A percentile compares a stretch with the other conserved stretches of the same genome.
Evolutionary conservation across 2,797 vertebrate species (phyloP).

Genomic region (Hypotaenidia philippensis): DNA sequence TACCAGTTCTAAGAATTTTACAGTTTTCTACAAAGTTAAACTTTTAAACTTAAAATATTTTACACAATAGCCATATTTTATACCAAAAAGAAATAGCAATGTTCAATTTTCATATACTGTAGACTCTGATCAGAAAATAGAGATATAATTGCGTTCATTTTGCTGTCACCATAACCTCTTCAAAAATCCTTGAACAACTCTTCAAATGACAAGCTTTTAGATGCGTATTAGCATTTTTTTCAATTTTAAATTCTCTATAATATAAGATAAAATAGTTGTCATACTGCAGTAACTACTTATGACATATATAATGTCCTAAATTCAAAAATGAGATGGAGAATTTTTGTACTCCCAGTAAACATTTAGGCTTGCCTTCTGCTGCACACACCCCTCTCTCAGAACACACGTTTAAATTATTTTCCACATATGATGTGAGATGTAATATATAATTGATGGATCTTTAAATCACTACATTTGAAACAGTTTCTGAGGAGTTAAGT

Average conservation of each 20-base stretch:
- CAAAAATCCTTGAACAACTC: slow-evolving; percentile 84
- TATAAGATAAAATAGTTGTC: slow-evolving; percentile 84
- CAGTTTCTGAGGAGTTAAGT: slow-evolving; percentile 34
- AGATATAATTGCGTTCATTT: slow-evolving; percentile 88
- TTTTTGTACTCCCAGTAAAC: slow-evolving; percentile 78
- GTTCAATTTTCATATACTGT: slow-evolving; percentile 79
- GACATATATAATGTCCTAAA: slow-evolving; percentile 83
- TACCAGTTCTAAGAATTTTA: slow-evolving; percentile 27
- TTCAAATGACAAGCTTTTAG: slow-evolving; percentile 88
- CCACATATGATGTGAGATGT: slow-evolving; percentile 32
- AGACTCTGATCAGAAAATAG: slow-evolving; percentile 85
- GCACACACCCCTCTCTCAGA: slow-evolving; percentile 49
- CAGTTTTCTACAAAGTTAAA: slow-evolving; percentile 70
- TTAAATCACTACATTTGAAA: slow-evolving; percentile 61
- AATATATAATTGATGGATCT: slow-evolving; percentile 72
- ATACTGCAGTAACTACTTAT: slow-evolving; percentile 79
- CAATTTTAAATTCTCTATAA: slow-evolving; percentile 83
- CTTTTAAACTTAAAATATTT: slow-evolving; percentile 78
- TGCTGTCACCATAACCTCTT: slow-evolving; percentile 87
- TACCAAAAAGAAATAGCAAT: slow-evolving; percentile 74
- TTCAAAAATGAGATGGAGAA: slow-evolving; percentile 80
- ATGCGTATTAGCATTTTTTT: slow-evolving; percentile 87
- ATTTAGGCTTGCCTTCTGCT: slow-evolving; percentile 72
- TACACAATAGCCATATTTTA: slow-evolving; percentile 73
- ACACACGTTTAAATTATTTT: slow-evolving; percentile 68